Base-by-base conservation (phyloP, 2,888 invertebrate species). In the Drosophila maculinotata region DNA sequence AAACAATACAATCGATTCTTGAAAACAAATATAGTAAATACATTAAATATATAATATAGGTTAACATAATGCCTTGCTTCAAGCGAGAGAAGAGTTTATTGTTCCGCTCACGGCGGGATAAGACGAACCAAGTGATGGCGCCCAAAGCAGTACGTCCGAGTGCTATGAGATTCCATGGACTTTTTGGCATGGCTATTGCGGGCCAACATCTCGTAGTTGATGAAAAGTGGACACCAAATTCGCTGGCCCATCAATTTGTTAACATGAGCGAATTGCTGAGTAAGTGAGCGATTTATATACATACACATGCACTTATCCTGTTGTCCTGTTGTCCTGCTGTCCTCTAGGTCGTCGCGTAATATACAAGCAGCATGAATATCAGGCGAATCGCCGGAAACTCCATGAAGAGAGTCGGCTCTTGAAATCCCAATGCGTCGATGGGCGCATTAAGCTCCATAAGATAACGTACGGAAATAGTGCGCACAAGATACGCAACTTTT, bases 181-280 rank as follows among this genome's bases (percentile, higher is more conserved):
- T 91, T n/a, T 90, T 91, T 10, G 91, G 91, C 5, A 63, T 80
- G 17, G 77, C 80, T 15, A 88, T 59, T 69, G 85, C 90, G 17
- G 81, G 88, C 4, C 85, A 89, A 44, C 91, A 91, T 59, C 76
- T 89, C 65, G 80, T 91, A 70, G 69, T 89, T 9, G 90, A 91
- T 48, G 69, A 89, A 0, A 78, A 82, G 8, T 91, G 91, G 91
- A 87, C 89, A 0, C 85, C 89, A 15, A 80, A 66, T 15, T 81
- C 87, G 2, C 39, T 90, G 42, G 87, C 84, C 3, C 84, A 87
- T n/a, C 87, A 90, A 69, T 91, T 83, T 74, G 86, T 81, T 62
- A 86, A 77, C 25, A 87, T 90, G 89, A 72, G 83, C 0, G 78
- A 88, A 57, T 68, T 91, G 26, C 62, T 91, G 33, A 70, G 91